phyloP scores from a whole-genome alignment of 2,888 invertebrate species.

The Sialis fuliginosa region DNA sequence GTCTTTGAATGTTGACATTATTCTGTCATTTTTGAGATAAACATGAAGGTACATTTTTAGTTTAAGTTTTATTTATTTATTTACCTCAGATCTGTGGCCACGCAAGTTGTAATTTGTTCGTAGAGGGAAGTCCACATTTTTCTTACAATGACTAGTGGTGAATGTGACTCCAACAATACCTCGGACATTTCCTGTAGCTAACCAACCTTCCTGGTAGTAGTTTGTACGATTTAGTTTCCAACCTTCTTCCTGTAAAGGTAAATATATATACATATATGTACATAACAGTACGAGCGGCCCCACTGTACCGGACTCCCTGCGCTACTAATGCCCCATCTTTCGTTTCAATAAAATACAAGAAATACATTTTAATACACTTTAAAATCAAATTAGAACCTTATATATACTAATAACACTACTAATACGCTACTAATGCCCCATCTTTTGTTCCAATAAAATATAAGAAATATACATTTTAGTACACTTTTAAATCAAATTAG shows the following conservation, averaged over 20 bases:
- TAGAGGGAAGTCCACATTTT: conserved; percentile 68
- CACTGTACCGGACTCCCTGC: too few species aligned
- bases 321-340: background rate
- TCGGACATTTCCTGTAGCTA: conserved; percentile 86
- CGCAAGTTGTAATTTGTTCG: conserved; percentile 93
- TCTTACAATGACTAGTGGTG: conserved; percentile 83
- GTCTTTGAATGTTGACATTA: too few species aligned
- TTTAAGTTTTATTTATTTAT: conserved; percentile 14
- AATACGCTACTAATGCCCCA: too few species aligned
- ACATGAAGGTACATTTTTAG: too few species aligned
- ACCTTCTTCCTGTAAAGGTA: conserved; percentile 59
- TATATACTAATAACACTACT: too few species aligned
- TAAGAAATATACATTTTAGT: too few species aligned
- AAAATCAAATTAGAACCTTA: too few species aligned
- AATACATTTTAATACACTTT: too few species aligned
- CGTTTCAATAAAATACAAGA: too few species aligned
- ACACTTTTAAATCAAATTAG: too few species aligned
- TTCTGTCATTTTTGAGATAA: too few species aligned
- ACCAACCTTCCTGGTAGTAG: conserved; percentile 96
- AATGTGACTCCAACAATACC: conserved; percentile 94
- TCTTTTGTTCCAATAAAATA: too few species aligned
- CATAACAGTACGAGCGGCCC: background rate
- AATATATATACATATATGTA: background rate
- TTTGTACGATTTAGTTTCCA: conserved; percentile 91
- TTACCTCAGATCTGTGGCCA: conserved; percentile 90